Conservation (phyloP, 2,888 invertebrate genomes). For the Smittia sp. region DNA sequence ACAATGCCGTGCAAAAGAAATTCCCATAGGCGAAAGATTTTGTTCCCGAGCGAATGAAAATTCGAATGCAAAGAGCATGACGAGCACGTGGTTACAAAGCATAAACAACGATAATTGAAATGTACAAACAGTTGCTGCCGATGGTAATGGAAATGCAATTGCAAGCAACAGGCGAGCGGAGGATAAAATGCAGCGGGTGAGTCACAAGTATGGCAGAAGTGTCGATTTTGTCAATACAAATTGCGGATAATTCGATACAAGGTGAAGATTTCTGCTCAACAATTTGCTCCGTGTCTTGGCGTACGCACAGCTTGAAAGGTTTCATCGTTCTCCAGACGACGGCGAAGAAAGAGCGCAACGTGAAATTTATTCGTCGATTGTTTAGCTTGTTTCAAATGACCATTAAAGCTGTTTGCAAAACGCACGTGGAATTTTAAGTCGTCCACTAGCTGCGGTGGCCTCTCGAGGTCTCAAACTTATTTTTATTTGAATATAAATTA, state of each 20-base stretch:
- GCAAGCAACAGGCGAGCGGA: neutral
- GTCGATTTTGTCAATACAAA: neutral
- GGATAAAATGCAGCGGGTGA: neutral
- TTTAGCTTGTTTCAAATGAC: constrained; percentile 15
- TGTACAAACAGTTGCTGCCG: neutral
- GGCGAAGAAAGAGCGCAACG: neutral
- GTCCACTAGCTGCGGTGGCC: neutral
- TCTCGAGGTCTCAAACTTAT: constrained; percentile 9
- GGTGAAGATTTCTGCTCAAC: neutral
- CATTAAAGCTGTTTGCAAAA: constrained; percentile 25
- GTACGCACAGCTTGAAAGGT: neutral
- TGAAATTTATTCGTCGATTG: neutral
- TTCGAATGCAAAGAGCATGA: constrained; percentile 20
- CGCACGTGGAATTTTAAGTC: constrained; percentile 28
- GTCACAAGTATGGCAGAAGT: no score
- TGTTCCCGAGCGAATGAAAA: neutral
- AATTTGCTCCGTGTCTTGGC: neutral
- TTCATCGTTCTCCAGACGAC: neutral
- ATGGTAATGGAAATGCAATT: constrained; percentile 1
- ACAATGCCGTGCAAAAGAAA: neutral
- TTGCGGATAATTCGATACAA: neutral
- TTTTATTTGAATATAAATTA: constrained; percentile 13
- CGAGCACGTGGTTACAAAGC: constrained; percentile 31
- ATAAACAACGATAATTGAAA: neutral
- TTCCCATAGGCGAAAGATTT: neutral